Evolutionary conservation across 2,888 invertebrate species (phyloP).

Genomic region (Drosophila prostipennis): DNA sequence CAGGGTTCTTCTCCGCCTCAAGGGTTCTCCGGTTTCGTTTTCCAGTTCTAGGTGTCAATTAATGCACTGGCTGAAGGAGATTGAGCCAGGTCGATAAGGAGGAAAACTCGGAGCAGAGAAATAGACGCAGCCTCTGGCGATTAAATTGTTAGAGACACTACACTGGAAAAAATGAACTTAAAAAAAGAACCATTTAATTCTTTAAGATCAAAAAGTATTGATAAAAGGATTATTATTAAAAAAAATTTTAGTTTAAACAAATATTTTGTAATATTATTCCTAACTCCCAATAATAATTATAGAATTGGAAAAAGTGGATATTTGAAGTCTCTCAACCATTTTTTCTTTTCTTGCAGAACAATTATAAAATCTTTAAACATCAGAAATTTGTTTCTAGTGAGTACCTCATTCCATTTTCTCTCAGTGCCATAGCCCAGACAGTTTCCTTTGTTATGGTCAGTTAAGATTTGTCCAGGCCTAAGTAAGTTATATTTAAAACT

Average conservation of each 20-base stretch:
- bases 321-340: too few relatives aligned
- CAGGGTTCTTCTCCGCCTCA: constrained; percentile 11
- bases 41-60: constrained; percentile 68
- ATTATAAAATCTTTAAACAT: too few relatives aligned
- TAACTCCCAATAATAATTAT: too few relatives aligned
- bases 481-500: constrained; percentile 75
- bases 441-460: constrained; percentile 20
- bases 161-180: constrained; percentile 37
- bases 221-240: too few relatives aligned
- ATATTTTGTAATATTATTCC: too few relatives aligned
- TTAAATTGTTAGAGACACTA: constrained; percentile 70
- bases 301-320: too few relatives aligned
- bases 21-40: constrained; percentile 27
- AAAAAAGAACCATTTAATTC: too few relatives aligned
- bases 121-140: constrained; percentile 40
- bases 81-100: constrained; percentile 65
- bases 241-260: too few relatives aligned
- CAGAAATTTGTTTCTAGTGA: too few relatives aligned
- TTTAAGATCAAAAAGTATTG: too few relatives aligned
- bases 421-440: constrained; percentile 11
- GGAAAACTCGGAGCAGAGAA: constrained; percentile 28
- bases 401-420: constrained; percentile 34
- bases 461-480: constrained; percentile 17
- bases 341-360: too few relatives aligned
- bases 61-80: constrained; percentile 65